Base-by-base conservation (phyloP, 2,888 invertebrate genomes). In the Crepidodera aurea region DNA sequence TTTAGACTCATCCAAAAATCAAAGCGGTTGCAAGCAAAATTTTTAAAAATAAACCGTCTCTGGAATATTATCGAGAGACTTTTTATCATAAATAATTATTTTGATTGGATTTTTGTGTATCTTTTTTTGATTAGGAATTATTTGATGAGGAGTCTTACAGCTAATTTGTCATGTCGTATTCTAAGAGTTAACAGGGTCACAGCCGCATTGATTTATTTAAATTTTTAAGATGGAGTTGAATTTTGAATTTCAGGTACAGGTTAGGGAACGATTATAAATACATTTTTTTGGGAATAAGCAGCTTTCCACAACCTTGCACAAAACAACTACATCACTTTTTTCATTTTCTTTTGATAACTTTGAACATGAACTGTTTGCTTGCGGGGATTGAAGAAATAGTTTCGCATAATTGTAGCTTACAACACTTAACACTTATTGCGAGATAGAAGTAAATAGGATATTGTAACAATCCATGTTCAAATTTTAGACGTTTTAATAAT, bases 181-280 rank as follows among this genome's bases (percentile, higher is more conserved):
- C 44, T 60, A 46, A 53, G 12, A 18, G 18, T 34, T 50, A 40
- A 46, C 16, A 15, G 51, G 48, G 62, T 60, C 60, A 62, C 62
- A 62, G 56, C 60, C 62, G 57, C 62, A 62, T 65, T 62, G 65
- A 62, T 62, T 65, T 18, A 51, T 63, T 59, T 48, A 37, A 48
- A 25, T 40, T 40, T 10, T 55, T 50, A 51, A 53, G 53, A 34
- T 55, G 48, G 57, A 42, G 37, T 48, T 51, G 12, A 55, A 51
- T 63, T 63, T 72, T 69, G 67, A 74, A 68, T 72, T 68, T 79
- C 79, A 79, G 79, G 79, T 79, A 79, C 79, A 72, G 77, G 70
- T 76, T 76, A 78, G 77, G 22, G 74, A 78, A 79, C 78, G 77
- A 74, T 71, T 69, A 40, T 40, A 51, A 46, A 6, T 22, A 22